Evolutionary conservation across 37 sponge, comb jelly and placozoan species (phyloP).

Genomic region (Crambe crambe): DNA sequence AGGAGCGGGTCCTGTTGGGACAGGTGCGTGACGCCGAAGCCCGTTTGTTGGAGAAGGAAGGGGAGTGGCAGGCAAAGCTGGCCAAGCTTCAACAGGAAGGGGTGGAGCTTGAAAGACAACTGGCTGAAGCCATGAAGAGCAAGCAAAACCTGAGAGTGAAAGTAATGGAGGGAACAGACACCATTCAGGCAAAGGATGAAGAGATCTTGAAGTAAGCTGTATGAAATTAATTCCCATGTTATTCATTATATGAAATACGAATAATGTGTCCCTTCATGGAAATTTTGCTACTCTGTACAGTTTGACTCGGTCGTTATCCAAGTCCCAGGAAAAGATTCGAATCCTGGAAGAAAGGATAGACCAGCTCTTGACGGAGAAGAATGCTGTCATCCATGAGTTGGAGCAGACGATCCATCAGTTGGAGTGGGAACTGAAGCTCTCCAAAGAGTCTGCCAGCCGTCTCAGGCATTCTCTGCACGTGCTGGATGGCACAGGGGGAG

Average conservation of each 20-base stretch:
- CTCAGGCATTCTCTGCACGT: neutral
- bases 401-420: conserved; percentile 1
- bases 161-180: conserved; percentile 10
- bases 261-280: too few species aligned
- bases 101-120: conserved; percentile 19
- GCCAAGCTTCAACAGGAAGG: conserved; percentile 5
- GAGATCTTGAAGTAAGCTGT: conserved; percentile 37
- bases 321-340: conserved; percentile 32
- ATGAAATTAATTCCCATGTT: neutral
- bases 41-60: conserved; percentile 10
- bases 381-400: conserved; percentile 26
- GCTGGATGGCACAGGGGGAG: neutral
- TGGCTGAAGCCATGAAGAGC: neutral
- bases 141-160: conserved; percentile 3
- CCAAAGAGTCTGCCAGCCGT: neutral
- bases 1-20: conserved; percentile 9
- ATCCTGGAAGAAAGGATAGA: conserved; percentile 40
- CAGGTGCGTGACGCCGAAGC: conserved; percentile 28
- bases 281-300: conserved; percentile 26
- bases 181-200: conserved; percentile 31
- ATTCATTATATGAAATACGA: too few species aligned
- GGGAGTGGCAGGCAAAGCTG: conserved; percentile 28
- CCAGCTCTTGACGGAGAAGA: conserved; percentile 45
- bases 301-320: conserved; percentile 18
- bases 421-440: conserved; percentile 3